phyloP scores from a whole-genome alignment of 2,113 vertebrate species.

The Melanostigma gelatinosum region DNA sequence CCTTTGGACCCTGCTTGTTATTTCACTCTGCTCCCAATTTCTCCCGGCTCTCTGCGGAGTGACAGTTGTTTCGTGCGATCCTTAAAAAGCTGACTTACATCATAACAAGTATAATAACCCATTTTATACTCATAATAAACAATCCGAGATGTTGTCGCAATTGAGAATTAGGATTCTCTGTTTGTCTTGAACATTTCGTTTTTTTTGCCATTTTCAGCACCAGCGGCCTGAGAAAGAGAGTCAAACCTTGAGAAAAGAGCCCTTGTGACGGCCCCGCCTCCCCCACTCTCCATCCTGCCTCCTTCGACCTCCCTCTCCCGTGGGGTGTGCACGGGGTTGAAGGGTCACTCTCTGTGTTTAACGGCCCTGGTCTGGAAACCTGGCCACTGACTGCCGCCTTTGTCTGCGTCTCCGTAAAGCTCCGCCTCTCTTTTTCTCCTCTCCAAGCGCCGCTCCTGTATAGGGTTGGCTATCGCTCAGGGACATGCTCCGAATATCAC shows the following conservation, averaged over 20 bases:
- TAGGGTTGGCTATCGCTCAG: slow-evolving; percentile 52
- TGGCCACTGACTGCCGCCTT: slow-evolving; percentile 77
- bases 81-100: slow-evolving; percentile 32
- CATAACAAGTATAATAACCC: slow-evolving; percentile 44
- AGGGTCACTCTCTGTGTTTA: slow-evolving; percentile 77
- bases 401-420: slow-evolving; percentile 67
- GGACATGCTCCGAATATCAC: slow-evolving; percentile 67
- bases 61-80: slow-evolving; percentile 50
- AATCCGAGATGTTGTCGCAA: slow-evolving; percentile 35
- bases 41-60: slow-evolving; percentile 33
- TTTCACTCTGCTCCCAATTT: slow-evolving; percentile 48
- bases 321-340: slow-evolving; percentile 71
- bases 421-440: slow-evolving; percentile 13
- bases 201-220: slow-evolving; percentile 4
- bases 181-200: slow-evolving; percentile 53
- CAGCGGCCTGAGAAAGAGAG: slow-evolving; percentile 30
- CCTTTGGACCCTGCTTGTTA: slow-evolving; percentile 47
- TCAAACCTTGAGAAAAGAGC: slow-evolving; percentile 64
- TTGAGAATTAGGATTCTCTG: slow-evolving; percentile 38
- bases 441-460: slow-evolving; percentile 57
- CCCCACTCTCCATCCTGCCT: slow-evolving; percentile 44
- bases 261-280: slow-evolving; percentile 53
- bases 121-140: slow-evolving; percentile 46
- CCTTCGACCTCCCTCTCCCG: slow-evolving; percentile 60
- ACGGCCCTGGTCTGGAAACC: slow-evolving; percentile 77